Conservation (phyloP, 2,113 vertebrate species). For the Daubentonia madagascariensis region DNA sequence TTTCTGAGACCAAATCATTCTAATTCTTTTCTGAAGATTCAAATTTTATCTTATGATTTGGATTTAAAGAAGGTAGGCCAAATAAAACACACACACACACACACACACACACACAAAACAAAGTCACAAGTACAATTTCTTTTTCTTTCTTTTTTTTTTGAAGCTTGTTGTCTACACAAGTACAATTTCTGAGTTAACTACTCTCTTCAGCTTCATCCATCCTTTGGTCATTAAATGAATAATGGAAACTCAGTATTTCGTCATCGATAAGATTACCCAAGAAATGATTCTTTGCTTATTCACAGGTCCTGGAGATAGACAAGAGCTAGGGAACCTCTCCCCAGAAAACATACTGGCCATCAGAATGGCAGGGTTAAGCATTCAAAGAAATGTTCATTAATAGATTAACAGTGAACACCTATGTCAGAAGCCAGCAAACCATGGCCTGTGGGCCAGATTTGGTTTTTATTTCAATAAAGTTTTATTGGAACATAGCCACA, state of each 20-base stretch:
- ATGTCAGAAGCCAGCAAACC: too few species aligned
- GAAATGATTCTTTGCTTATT: background rate
- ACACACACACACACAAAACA: too few species aligned
- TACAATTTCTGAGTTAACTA: background rate
- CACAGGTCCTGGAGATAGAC: background rate
- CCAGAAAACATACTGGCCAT: background rate
- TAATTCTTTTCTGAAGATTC: background rate
- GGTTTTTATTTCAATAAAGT: too few species aligned
- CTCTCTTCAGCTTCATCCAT: background rate
- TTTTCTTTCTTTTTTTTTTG: too few species aligned
- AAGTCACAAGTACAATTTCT: too few species aligned
- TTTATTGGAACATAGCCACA: too few species aligned
- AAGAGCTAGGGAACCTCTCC: background rate
- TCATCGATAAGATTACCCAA: background rate
- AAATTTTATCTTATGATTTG: background rate
- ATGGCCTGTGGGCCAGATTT: too few species aligned
- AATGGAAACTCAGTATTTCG: background rate
- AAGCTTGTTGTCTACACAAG: too few species aligned
- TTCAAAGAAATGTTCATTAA: background rate
- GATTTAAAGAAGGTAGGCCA: background rate
- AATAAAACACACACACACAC: too few species aligned
- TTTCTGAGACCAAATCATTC: background rate
- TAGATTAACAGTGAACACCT: too few species aligned
- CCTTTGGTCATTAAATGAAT: background rate
- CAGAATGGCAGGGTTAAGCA: background rate